Conservation (phyloP, 2,797 vertebrate genomes). For the Bradypodion pumilum region DNA sequence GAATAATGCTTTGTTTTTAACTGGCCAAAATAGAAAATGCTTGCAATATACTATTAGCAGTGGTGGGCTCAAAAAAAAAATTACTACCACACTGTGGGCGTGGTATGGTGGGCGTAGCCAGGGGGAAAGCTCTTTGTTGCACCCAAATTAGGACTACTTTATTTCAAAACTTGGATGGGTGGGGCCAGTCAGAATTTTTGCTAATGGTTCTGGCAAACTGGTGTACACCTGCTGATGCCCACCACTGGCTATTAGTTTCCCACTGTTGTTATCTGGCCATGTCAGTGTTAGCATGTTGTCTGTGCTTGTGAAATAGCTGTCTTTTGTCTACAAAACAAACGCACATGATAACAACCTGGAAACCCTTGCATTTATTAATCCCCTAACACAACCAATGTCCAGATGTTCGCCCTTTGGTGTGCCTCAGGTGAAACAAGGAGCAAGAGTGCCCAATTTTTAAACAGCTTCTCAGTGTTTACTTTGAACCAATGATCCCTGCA, state of each 20-base stretch:
- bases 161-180: too few species aligned
- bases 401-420: not conserved
- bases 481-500: not conserved
- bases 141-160: too few species aligned
- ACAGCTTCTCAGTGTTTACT: not conserved
- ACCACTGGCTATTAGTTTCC: not conserved
- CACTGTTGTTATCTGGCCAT: slow-evolving; percentile 12
- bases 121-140: too few species aligned
- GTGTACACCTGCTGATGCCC: too few species aligned
- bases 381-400: not conserved
- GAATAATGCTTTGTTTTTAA: not conserved
- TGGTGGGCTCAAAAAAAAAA: too few species aligned
- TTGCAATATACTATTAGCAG: not conserved
- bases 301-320: not conserved
- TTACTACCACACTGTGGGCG: too few species aligned
- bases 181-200: too few species aligned
- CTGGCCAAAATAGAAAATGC: not conserved
- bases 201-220: too few species aligned
- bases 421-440: not conserved
- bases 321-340: not conserved
- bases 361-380: slow-evolving; percentile 13
- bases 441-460: slow-evolving; percentile 19
- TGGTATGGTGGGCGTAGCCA: too few species aligned
- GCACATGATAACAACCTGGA: not conserved
- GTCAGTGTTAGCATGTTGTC: not conserved